A percentile compares a stretch with the other conserved stretches of the same genome.
phyloP scores from a whole-genome alignment of 2,113 vertebrate species.

The Anguilla rostrata region DNA sequence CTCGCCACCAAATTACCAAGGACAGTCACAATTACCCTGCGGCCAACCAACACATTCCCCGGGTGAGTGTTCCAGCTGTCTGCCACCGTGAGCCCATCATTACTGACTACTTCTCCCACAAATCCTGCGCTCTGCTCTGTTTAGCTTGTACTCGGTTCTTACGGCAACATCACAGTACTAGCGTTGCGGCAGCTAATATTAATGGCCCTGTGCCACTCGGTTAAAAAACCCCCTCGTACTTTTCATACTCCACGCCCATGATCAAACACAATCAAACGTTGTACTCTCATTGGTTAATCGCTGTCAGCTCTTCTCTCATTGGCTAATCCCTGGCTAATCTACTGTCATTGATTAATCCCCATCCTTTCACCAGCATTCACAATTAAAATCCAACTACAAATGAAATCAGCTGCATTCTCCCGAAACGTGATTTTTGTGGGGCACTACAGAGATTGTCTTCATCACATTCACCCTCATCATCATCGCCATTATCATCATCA shows the following conservation, averaged over 20 bases:
- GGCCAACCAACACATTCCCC: conserved; percentile 81
- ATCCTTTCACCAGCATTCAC: not conserved
- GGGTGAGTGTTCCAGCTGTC: conserved; percentile 66
- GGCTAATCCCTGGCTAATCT: not conserved
- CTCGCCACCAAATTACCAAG: conserved; percentile 72
- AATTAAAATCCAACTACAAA: not conserved
- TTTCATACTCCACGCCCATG: not conserved
- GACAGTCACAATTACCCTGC: conserved; percentile 81
- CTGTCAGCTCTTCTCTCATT: no score
- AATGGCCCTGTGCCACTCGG: not conserved
- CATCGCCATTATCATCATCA: not conserved
- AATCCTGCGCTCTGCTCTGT: not conserved
- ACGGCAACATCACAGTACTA: not conserved
- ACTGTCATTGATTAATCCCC: not conserved
- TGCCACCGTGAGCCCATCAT: conserved; percentile 57
- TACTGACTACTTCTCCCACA: conserved; percentile 39
- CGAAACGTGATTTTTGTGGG: not conserved
- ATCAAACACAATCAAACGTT: not conserved
- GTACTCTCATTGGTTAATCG: no score
- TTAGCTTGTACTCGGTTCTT: not conserved
- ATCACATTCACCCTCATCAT: not conserved
- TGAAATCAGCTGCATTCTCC: not conserved
- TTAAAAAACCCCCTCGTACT: not conserved
- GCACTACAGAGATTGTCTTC: not conserved
- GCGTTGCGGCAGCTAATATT: not conserved